Conservation (phyloP, 2,888 invertebrate genomes). For the Barypeithes pellucidus region DNA sequence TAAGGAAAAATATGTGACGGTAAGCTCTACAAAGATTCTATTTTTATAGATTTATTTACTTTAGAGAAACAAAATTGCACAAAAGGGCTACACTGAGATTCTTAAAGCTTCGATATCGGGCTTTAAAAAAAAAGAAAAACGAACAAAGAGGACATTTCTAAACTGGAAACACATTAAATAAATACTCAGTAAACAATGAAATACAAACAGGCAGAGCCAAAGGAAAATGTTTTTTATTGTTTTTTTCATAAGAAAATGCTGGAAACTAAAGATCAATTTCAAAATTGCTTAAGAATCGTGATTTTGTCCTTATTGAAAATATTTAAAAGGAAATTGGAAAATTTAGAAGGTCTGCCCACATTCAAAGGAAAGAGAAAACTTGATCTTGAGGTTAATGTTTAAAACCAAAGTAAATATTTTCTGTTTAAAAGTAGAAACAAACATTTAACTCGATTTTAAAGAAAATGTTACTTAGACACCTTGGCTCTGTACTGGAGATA, state of each 20-base stretch:
- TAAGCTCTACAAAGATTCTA: constrained; percentile 2
- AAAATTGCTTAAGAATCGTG: neutral
- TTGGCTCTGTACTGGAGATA: no score
- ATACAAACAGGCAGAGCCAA: constrained; percentile 17
- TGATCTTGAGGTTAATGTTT: no score
- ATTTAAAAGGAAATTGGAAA: neutral
- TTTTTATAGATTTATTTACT: constrained; percentile 18
- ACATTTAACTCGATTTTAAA: no score
- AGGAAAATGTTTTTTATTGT: constrained; percentile 26
- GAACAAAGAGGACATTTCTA: constrained; percentile 20
- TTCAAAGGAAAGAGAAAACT: no score
- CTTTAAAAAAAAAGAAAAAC: constrained; percentile 13
- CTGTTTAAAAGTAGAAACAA: no score
- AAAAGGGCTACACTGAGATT: constrained; percentile 6
- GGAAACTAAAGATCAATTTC: constrained; percentile 7
- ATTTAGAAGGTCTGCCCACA: no score
- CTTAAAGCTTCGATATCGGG: constrained; percentile 18
- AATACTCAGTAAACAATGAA: constrained; percentile 31
- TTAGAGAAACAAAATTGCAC: constrained; percentile 16
- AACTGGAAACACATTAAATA: constrained; percentile 35
- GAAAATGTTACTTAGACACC: no score
- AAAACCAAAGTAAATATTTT: neutral
- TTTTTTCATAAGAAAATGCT: constrained; percentile 20
- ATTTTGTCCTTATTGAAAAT: neutral
- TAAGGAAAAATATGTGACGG: neutral